Base-by-base conservation (phyloP, 2,888 invertebrate genomes). In the Dynastes maya region DNA sequence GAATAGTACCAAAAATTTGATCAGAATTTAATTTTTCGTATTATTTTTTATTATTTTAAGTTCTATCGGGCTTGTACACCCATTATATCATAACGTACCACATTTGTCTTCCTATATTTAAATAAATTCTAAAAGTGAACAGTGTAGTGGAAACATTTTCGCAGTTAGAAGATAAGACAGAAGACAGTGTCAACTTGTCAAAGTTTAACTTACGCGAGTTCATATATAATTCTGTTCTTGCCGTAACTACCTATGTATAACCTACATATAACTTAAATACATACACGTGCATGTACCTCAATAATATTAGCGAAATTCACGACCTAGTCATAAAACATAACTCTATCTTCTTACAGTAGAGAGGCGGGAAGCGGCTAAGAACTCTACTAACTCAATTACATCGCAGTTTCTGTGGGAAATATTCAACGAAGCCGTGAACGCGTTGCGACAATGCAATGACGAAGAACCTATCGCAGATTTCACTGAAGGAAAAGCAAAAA, bases 381-480 rank as follows among this genome's bases (percentile, higher is more conserved):
- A 58, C n/a, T 9, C 55, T 58, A 58, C 55, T 22, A 58, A 58
- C 55, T 58, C 55, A 58, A 58, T 58, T 58, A 58, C 55, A 16
- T 58, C 22, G 55, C 55, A 8, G 22, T 58, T 22, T 16, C 55
- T 16, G 6, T 27, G 8, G 16, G 22, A 58, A 58, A 27, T 58
- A 58, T 58, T 58, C 55, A 58, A 9, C 22, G 55, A 58, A 58
- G 22, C 22, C 55, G 55, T 22, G 55, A 58, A 58, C 55, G 16
- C 55, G 22, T 22, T 22, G 22, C 55, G 55, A 22, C 16, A 58
- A 58, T 58, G 55, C 22, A 58, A 22, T 22, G 22, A 16, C 22
- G 22, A 22, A 9, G 55, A 16, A 58, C 22, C 55, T 2, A 22
- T 22, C 16, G 55, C 55, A 16, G 16, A 1, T n/a, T 4, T 16